Conservation (phyloP, 2,113 vertebrate genomes). For the Empidonax alnorum region DNA sequence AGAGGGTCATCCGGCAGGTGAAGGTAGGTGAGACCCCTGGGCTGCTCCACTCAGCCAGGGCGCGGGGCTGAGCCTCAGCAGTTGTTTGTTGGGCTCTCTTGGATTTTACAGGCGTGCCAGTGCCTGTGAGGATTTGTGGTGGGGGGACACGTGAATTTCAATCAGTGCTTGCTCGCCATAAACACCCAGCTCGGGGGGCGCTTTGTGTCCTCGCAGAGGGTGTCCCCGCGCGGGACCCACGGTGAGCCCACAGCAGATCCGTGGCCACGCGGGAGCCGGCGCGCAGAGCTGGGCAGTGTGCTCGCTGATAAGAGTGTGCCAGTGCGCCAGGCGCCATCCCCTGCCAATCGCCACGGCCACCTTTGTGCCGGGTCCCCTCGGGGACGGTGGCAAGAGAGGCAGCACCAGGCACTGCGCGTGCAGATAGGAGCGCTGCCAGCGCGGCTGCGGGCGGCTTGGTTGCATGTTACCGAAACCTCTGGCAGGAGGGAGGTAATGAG, state of each 20-base stretch:
- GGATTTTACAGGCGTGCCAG: background rate
- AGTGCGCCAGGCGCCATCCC: background rate
- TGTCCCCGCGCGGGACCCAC: background rate
- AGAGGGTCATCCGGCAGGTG: background rate
- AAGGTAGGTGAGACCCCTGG: constrained; percentile 11
- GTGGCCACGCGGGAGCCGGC: background rate
- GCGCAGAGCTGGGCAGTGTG: background rate
- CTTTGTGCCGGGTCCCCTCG: background rate
- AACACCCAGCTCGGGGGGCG: background rate
- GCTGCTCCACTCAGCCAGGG: fast-evolving
- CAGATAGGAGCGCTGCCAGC: constrained; percentile 66
- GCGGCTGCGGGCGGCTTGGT: background rate
- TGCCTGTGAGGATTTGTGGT: background rate
- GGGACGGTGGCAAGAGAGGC: background rate
- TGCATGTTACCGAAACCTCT: background rate
- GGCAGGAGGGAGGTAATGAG: background rate
- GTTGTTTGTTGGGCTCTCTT: background rate
- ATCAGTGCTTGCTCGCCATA: background rate
- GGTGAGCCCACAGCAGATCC: background rate
- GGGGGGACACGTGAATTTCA: background rate
- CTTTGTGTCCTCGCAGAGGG: fast-evolving
- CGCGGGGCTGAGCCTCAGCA: background rate
- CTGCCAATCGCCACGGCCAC: constrained; percentile 17
- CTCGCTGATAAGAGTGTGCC: constrained; percentile 40
- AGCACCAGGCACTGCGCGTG: background rate